These are phyloP conservation scores for Spea multiplicata DNA, from an alignment of 2,113 vertebrate genomes.

Conservation along the genomic window DNA sequence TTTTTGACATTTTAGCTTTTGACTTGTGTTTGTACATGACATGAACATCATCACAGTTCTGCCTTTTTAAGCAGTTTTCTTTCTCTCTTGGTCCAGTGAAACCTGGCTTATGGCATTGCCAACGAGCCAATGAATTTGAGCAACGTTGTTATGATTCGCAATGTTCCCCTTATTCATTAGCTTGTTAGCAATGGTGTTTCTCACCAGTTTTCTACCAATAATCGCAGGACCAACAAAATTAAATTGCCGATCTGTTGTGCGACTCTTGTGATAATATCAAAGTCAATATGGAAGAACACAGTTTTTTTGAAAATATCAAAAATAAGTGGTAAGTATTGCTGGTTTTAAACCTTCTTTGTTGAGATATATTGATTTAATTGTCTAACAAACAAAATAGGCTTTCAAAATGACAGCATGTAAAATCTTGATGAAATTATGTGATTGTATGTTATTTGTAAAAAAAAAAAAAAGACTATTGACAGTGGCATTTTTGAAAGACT, in stretches of 20 bases:
- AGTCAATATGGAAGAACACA: constrained; percentile 17
- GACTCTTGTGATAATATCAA: constrained; percentile 17
- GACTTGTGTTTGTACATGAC: background rate
- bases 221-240: constrained; percentile 31
- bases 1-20: background rate
- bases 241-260: constrained; percentile 20
- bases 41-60: constrained; percentile 24
- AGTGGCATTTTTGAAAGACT: too few species aligned
- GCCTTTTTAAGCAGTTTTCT: constrained; percentile 11
- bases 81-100: constrained; percentile 36
- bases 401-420: too few species aligned
- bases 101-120: constrained; percentile 42
- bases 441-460: too few species aligned
- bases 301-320: constrained; percentile 8
- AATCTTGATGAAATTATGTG: too few species aligned
- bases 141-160: constrained; percentile 47
- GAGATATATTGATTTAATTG: too few species aligned
- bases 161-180: constrained; percentile 49
- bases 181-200: constrained; percentile 48
- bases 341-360: background rate
- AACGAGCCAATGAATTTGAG: constrained; percentile 49
- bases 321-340: constrained; percentile 35
- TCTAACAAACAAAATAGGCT: too few species aligned
- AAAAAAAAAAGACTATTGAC: too few species aligned
- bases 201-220: constrained; percentile 26